phyloP scores from a whole-genome alignment of 2,797 vertebrate species.

The Myotis findleyi region DNA sequence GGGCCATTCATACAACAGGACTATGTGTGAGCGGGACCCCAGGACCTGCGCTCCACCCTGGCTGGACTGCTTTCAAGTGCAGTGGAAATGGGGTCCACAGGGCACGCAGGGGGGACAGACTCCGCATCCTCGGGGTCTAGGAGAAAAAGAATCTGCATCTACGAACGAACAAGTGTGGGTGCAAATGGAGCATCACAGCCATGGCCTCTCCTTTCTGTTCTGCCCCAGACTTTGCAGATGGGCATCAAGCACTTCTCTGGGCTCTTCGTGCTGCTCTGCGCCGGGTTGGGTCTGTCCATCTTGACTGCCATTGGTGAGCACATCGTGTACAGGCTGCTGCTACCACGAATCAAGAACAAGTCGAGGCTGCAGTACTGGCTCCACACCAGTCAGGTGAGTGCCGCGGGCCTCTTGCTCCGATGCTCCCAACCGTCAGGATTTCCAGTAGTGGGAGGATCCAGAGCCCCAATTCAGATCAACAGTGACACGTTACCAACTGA shows the following conservation, averaged over 20 bases:
- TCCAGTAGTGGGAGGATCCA: neutral
- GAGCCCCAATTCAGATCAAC: neutral
- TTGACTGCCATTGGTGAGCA: conserved; percentile 97
- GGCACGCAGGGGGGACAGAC: neutral
- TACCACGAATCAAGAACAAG: conserved; percentile 95
- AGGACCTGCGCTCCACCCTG: neutral
- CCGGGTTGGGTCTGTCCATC: conserved; percentile 95
- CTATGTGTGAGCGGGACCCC: fast-evolving
- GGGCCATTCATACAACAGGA: neutral
- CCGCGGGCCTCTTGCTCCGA: fast-evolving
- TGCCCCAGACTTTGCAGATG: conserved; percentile 96
- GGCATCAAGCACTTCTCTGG: conserved; percentile 99
- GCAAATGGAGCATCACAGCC: neutral
- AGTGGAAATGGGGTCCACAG: neutral
- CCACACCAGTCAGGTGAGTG: conserved; percentile 97
- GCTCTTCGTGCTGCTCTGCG: conserved; percentile 97
- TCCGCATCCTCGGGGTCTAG: neutral
- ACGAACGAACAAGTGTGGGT: no score
- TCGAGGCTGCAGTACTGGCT: conserved; percentile 97
- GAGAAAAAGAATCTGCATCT: neutral
- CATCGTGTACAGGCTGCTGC: conserved; percentile 94
- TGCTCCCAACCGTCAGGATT: neutral
- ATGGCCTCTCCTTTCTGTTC: conserved; percentile 58
- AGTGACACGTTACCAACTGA: neutral
- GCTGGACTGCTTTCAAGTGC: neutral